Evolutionary conservation across 2,113 vertebrate species (phyloP), one percentile per base, ranked within the genome.

Genomic region (Drymodes brunneopygia): DNA sequence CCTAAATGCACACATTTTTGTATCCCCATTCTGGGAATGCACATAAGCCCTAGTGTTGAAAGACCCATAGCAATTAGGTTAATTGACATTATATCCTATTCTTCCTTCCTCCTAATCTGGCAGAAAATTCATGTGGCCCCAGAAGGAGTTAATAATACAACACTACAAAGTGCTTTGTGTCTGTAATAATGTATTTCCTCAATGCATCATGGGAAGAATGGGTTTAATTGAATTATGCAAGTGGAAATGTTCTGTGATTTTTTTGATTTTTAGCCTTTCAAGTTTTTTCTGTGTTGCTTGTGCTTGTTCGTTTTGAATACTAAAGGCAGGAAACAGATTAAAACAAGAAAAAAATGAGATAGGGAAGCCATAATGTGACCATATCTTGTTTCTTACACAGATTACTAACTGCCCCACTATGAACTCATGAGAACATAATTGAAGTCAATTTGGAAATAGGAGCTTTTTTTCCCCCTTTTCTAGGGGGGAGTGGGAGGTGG

Each of bases 81-180:
- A 85, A 90, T 33, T 80, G 74, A 72, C 50, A 72, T 54, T 57
- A 66, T 21, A 89, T 81, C 10, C 38, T 86, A 65, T 27, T 3
- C 1, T 28, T 92, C 25, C 31, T 91, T 85, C 33, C 21, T 89
- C 78, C 33, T 94, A 57, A 73, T 87, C 48, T 61, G 38, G 57
- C 29, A 92, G 45, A 82, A 85, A 23, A 93, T 75, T 61, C 48
- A 64, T 82, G 61, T 71, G 15, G 53, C n/a, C 81, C 45, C 92
- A 95, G 36, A 80, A 94, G 78, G 45, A 82, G 71, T 93, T 93
- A 94, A 92, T 91, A 92, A 92, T 94, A 75, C 28, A 94, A 72
- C 42, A 70, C 27, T 72, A 90, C 70, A 80, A 90, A 90, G 54
- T 80, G 50, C 83, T 93, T 92, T 92, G 40, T 80, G 66, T 53